Conservation (phyloP, 2,888 invertebrate genomes). For the Ligdia adustata region DNA sequence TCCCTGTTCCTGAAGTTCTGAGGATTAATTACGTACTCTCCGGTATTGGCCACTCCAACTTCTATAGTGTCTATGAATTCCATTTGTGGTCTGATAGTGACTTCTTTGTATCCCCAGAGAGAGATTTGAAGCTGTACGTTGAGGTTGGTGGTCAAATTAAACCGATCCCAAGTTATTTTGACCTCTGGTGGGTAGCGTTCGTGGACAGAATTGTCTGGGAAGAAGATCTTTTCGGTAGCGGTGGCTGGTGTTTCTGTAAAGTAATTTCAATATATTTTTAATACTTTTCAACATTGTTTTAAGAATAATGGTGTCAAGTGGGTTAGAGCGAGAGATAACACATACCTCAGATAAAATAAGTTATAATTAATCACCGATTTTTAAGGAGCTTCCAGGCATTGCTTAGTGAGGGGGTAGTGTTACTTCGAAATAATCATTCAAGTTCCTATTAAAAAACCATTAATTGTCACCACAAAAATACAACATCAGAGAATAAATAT, state of each 20-base stretch:
- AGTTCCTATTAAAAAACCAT: too few relatives aligned
- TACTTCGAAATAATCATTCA: too few relatives aligned
- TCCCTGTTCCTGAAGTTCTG: constrained; percentile 88
- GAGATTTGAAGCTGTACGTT: constrained; percentile 92
- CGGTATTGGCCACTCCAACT: constrained; percentile 86
- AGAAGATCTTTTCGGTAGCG: constrained; percentile 93
- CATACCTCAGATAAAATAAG: too few relatives aligned
- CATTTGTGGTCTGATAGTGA: constrained; percentile 91
- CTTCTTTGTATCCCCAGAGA: constrained; percentile 95
- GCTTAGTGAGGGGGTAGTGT: too few relatives aligned
- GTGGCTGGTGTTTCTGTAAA: constrained; percentile 92
- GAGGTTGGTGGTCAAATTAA: constrained; percentile 92
- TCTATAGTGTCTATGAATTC: constrained; percentile 91
- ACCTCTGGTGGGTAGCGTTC: constrained; percentile 89
- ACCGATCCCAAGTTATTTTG: constrained; percentile 92
- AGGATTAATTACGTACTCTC: constrained; percentile 89
- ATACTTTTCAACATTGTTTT: too few relatives aligned
- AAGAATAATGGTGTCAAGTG: too few relatives aligned
- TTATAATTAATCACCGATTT: too few relatives aligned
- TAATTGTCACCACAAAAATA: too few relatives aligned
- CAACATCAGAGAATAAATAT: too few relatives aligned
- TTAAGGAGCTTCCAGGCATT: too few relatives aligned
- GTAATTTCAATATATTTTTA: too few relatives aligned
- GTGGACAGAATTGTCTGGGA: constrained; percentile 89
- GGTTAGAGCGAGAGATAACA: too few relatives aligned